Percentiles rank a stretch among this genome's conserved stretches.
Conservation (phyloP, 2,797 vertebrate genomes). For the Alca torda region DNA sequence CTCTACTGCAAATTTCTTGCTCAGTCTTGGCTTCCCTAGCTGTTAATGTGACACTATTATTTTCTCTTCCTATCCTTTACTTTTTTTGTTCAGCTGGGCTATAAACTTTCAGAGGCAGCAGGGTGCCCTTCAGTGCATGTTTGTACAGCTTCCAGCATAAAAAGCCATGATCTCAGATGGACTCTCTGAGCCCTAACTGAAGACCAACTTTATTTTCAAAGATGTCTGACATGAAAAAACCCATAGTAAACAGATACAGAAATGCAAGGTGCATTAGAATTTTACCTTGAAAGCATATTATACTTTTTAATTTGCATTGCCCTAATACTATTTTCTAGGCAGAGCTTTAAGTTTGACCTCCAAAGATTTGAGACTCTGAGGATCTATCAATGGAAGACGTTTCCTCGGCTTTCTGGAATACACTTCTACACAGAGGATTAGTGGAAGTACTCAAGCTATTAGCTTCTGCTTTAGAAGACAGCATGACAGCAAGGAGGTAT, state of each 20-base stretch:
- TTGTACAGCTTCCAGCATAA: not conserved
- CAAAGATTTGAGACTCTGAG: not conserved
- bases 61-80: not conserved
- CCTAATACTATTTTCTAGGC: not conserved
- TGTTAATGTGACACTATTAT: not conserved
- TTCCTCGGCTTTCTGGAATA: not conserved
- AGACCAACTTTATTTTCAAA: not conserved
- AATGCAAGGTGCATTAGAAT: not conserved
- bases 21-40: not conserved
- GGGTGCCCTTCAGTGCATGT: not conserved
- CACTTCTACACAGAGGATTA: not conserved
- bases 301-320: not conserved
- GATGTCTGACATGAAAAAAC: not conserved
- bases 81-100: not conserved
- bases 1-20: not conserved
- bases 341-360: not conserved
- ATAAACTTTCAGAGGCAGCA: not conserved
- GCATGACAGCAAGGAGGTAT: not conserved
- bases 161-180: not conserved
- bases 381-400: not conserved
- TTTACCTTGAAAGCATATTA: not conserved
- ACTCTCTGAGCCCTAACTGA: not conserved
- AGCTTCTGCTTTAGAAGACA: not conserved
- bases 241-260: not conserved
- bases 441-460: not conserved